phyloP scores from a whole-genome alignment of 2,113 vertebrate genomes.

The Spilogale gracilis region DNA sequence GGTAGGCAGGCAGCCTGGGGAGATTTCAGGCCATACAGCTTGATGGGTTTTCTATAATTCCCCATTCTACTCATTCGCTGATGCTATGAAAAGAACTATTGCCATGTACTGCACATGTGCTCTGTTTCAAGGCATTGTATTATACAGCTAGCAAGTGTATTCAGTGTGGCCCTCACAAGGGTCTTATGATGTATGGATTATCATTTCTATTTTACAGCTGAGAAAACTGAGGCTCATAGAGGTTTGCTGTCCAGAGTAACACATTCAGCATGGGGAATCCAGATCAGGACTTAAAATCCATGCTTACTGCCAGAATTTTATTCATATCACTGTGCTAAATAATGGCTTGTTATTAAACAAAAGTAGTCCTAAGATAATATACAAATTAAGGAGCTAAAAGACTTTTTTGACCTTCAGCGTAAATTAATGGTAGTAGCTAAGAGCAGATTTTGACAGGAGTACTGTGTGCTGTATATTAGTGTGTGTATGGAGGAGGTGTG shows the following conservation, averaged over 20 bases:
- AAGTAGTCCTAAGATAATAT: neutral
- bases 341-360: neutral
- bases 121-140: conserved; percentile 35
- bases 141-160: neutral
- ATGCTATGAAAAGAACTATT: conserved; percentile 26
- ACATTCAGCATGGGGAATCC: neutral
- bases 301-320: neutral
- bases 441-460: conserved; percentile 21
- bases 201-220: conserved; percentile 28
- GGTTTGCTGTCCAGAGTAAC: neutral
- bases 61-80: neutral
- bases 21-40: neutral
- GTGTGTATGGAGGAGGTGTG: neutral
- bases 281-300: conserved; percentile 22
- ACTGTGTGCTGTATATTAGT: neutral
- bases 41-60: conserved; percentile 10
- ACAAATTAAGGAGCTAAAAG: neutral
- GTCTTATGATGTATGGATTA: neutral
- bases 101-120: conserved; percentile 7
- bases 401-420: neutral
- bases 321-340: conserved; percentile 12
- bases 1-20: neutral
- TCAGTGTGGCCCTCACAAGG: neutral
- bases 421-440: conserved; percentile 39
- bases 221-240: conserved; percentile 10